A percentile compares a stretch with the other conserved stretches of the same genome.
These are phyloP conservation scores for Dendrolimus houi DNA, from an alignment of 2,888 invertebrate genomes.

Conservation along the genomic window DNA sequence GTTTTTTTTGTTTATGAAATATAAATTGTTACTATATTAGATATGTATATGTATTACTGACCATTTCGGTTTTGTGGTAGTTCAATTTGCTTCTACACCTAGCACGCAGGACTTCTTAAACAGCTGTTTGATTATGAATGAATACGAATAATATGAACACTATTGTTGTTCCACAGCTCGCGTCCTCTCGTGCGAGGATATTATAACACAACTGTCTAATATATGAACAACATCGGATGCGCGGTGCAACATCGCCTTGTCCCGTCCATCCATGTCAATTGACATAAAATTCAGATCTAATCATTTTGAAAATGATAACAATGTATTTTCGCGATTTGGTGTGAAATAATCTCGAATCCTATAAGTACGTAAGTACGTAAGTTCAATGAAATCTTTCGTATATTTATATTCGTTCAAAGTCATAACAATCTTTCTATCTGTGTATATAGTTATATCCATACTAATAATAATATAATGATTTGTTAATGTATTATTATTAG, in stretches of 20 bases:
- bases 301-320: slow-evolving; percentile 7
- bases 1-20: too few species aligned
- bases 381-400: too few species aligned
- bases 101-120: neutral
- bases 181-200: slow-evolving; percentile 32
- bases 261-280: slow-evolving; percentile 34
- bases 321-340: slow-evolving; percentile 14
- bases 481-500: too few species aligned
- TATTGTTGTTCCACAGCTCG: slow-evolving; percentile 5
- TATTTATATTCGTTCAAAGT: too few species aligned
- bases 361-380: too few species aligned
- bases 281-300: slow-evolving; percentile 29
- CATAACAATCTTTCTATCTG: too few species aligned
- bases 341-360: neutral
- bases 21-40: too few species aligned
- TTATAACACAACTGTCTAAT: slow-evolving; percentile 30
- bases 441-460: too few species aligned
- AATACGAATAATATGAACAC: neutral
- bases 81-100: too few species aligned
- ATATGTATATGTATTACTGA: neutral
- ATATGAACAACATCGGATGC: slow-evolving; percentile 20
- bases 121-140: neutral
- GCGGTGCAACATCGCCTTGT: slow-evolving; percentile 22
- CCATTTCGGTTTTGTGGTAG: neutral
- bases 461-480: too few species aligned